Evolutionary conservation across 2,113 vertebrate species (phyloP).

Genomic region (Narcine bancroftii): DNA sequence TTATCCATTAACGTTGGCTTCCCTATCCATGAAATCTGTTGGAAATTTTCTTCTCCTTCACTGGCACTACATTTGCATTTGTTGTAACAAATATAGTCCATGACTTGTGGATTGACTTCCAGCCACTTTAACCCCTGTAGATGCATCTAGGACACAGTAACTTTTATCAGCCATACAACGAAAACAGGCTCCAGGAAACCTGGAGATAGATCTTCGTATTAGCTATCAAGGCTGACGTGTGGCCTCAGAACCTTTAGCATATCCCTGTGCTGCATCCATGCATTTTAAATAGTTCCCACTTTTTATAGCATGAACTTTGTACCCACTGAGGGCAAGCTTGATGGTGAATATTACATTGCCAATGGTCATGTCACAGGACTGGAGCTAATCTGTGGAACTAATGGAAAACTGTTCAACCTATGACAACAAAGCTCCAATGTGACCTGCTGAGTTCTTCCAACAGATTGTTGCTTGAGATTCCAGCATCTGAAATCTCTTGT

Average conservation of each 20-base stretch:
- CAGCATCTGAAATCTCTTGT: too few relatives aligned
- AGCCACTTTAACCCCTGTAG: background rate
- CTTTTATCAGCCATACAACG: background rate
- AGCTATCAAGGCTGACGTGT: background rate
- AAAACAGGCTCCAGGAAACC: background rate
- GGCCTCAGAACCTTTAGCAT: background rate
- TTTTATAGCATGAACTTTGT: background rate
- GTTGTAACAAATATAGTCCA: background rate
- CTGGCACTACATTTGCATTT: background rate
- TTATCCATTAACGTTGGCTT: too few relatives aligned
- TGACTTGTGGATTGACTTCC: background rate
- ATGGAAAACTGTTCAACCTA: too few relatives aligned
- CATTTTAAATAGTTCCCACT: background rate
- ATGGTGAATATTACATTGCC: background rate
- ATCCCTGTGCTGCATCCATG: background rate
- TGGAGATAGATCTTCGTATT: background rate
- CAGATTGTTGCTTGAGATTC: too few relatives aligned
- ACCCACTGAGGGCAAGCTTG: background rate
- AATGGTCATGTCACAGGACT: too few relatives aligned
- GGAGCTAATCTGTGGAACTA: too few relatives aligned
- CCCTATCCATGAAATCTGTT: background rate
- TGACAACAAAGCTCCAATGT: too few relatives aligned
- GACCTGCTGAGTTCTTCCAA: too few relatives aligned
- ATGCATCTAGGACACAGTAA: background rate
- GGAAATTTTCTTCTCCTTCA: background rate